phyloP scores from a whole-genome alignment of 2,113 vertebrate genomes.

The Ophiodon elongatus region DNA sequence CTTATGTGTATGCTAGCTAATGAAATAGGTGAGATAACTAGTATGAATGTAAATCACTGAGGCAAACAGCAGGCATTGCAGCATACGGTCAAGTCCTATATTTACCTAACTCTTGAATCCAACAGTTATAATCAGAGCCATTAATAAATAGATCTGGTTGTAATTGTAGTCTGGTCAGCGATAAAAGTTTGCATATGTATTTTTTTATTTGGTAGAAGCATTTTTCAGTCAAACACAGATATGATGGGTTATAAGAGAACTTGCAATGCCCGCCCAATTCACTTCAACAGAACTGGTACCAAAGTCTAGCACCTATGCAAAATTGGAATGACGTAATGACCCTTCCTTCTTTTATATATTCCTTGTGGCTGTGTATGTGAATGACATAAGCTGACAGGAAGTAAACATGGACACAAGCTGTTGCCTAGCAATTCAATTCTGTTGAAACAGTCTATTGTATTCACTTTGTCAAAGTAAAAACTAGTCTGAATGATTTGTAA shows the following conservation, averaged over 20 bases:
- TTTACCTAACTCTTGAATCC: no score
- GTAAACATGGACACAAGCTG: not conserved
- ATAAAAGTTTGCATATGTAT: no score
- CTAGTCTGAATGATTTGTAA: constrained; percentile 25
- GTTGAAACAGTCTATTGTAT: not conserved
- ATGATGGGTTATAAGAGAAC: not conserved
- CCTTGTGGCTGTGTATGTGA: not conserved
- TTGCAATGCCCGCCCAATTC: not conserved
- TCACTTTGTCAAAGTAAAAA: constrained; percentile 18
- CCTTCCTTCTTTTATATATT: not conserved
- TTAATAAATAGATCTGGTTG: no score
- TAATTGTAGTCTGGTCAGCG: no score
- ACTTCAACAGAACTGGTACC: not conserved
- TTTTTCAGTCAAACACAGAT: no score
- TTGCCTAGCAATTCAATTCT: not conserved
- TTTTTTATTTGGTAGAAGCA: no score
- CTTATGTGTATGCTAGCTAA: no score
- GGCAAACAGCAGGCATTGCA: no score
- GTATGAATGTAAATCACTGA: no score
- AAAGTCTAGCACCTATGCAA: not conserved
- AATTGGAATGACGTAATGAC: not conserved
- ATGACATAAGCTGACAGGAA: not conserved
- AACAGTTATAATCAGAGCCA: no score
- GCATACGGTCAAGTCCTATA: no score
- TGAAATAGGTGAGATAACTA: no score